Evolutionary conservation across 2,113 vertebrate genomes (phyloP).

Genomic region (Neodon shergylaensis): DNA sequence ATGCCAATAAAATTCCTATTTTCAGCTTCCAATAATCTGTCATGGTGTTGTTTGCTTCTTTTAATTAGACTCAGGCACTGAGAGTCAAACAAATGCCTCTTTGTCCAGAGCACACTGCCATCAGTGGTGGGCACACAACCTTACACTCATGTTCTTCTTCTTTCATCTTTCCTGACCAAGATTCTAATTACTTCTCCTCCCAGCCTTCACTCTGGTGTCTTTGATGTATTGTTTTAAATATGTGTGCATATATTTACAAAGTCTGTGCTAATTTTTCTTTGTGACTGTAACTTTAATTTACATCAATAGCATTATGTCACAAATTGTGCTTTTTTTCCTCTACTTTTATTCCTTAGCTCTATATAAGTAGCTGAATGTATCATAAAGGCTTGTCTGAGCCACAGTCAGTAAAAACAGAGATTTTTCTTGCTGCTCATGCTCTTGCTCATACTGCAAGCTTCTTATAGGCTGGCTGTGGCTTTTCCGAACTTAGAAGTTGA

Average conservation of each 20-base stretch:
- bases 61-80: conserved; percentile 51
- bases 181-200: not conserved
- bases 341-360: not conserved
- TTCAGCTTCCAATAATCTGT: conserved; percentile 37
- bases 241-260: not conserved
- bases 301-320: not conserved
- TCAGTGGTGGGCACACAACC: not conserved
- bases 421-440: not conserved
- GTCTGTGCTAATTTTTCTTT: not conserved
- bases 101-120: not conserved
- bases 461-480: not conserved
- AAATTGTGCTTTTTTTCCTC: not conserved
- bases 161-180: conserved; percentile 30
- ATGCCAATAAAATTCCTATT: conserved; percentile 34
- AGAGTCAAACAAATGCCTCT: conserved; percentile 44
- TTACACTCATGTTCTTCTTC: conserved; percentile 18
- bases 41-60: conserved; percentile 16
- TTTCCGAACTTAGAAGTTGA: not conserved
- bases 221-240: conserved; percentile 26
- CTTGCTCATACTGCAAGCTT: not conserved
- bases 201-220: not conserved
- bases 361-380: not conserved
- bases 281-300: conserved; percentile 48
- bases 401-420: not conserved
- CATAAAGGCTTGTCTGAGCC: not conserved